Conservation (phyloP, 53 echinoderm and acorn worm genomes). For the Holothuria leucospilota region DNA sequence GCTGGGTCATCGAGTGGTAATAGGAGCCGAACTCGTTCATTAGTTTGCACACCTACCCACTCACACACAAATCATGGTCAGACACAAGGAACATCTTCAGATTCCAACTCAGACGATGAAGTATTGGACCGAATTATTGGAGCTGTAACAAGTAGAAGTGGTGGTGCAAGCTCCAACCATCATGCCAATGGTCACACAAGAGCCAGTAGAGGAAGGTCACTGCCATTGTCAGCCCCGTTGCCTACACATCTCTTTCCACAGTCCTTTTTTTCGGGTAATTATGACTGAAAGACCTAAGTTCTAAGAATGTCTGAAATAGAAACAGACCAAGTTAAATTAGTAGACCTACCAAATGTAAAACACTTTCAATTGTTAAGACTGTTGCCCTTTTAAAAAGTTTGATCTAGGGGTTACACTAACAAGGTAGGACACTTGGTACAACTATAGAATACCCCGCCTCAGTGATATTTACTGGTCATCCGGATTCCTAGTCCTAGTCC, state of each 20-base stretch:
- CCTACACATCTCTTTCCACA: conserved; percentile 93
- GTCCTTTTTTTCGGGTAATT: conserved; percentile 70
- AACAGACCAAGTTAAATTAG: no score
- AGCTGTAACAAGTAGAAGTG: conserved; percentile 61
- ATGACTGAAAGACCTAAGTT: no score
- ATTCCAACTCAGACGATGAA: conserved; percentile 87
- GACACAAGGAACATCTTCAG: conserved; percentile 65
- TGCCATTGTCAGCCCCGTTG: conserved; percentile 79
- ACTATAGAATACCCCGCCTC: no score
- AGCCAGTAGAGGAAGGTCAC: conserved; percentile 81
- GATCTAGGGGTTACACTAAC: no score
- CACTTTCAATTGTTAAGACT: no score
- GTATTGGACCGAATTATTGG: conserved; percentile 72
- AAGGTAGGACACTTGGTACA: no score
- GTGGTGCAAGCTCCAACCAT: conserved; percentile 45
- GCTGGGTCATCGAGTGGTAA: conserved; percentile 28
- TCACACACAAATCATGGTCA: conserved; percentile 82
- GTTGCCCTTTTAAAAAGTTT: no score
- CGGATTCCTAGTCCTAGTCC: no score
- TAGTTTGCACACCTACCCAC: conserved; percentile 71
- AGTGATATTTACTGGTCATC: no score
- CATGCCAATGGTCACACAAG: conserved; percentile 58
- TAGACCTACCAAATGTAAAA: no score
- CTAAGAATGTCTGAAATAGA: no score
- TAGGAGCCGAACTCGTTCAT: conserved; percentile 60